These are phyloP conservation scores for Argentina silus DNA, from an alignment of 2,797 vertebrate genomes.

Conservation along the genomic window DNA sequence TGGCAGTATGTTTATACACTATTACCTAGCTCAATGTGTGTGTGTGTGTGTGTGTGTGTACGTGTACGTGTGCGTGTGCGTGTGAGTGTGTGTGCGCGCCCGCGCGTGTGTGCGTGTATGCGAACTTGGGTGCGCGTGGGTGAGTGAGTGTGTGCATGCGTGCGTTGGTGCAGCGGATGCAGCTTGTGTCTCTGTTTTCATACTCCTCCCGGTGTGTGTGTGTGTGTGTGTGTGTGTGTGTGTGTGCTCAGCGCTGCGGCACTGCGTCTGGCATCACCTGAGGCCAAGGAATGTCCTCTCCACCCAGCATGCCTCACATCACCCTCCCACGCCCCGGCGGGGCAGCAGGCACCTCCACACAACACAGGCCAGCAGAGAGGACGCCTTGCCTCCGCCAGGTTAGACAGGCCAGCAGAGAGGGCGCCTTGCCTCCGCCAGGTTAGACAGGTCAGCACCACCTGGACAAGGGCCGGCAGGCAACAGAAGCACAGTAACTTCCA, in stretches of 20 bases:
- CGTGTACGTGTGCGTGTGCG: slow-evolving; percentile 21
- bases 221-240: slow-evolving; percentile 21
- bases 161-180: slow-evolving; percentile 1
- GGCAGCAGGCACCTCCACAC: slow-evolving; percentile 61
- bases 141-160: no score
- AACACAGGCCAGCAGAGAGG: slow-evolving; percentile 45
- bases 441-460: slow-evolving; percentile 51
- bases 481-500: background rate
- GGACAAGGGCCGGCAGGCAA: slow-evolving; percentile 58
- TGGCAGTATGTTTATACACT: slow-evolving; percentile 39
- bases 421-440: slow-evolving; percentile 53
- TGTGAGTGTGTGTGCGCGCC: slow-evolving; percentile 7
- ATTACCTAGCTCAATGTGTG: slow-evolving; percentile 36
- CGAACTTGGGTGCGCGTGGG: background rate
- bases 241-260: slow-evolving; percentile 53
- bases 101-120: slow-evolving; percentile 4
- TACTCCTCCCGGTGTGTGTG: no score
- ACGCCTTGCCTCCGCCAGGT: slow-evolving; percentile 53
- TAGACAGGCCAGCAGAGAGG: slow-evolving; percentile 41
- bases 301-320: slow-evolving; percentile 62
- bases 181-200: no score
- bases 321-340: slow-evolving; percentile 65
- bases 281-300: slow-evolving; percentile 76
- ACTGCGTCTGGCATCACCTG: slow-evolving; percentile 59
- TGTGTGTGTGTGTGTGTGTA: slow-evolving; percentile 43